Percentiles rank a stretch among this genome's conserved stretches.
These are phyloP conservation scores for Sphaeramia orbicularis DNA, from an alignment of 2,797 vertebrate species.

Conservation along the genomic window DNA sequence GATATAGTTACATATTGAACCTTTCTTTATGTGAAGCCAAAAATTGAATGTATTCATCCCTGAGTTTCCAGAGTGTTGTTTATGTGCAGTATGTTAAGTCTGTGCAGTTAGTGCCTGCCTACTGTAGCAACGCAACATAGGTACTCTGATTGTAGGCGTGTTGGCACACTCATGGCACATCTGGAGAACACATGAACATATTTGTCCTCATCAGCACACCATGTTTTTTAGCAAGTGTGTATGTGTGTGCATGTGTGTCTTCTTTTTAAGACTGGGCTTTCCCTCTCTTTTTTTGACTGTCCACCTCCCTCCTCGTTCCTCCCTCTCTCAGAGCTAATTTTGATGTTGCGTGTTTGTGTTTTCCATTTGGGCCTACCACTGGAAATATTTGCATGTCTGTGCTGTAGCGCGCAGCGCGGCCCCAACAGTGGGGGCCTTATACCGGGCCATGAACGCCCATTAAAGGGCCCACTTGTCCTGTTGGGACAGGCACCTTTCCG, in stretches of 20 bases:
- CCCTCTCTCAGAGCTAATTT: slow-evolving; percentile 82
- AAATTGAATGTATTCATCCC: slow-evolving; percentile 8
- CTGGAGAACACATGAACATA: slow-evolving; percentile 78
- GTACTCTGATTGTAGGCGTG: slow-evolving; percentile 49
- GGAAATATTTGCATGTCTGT: slow-evolving; percentile 90
- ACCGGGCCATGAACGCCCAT: slow-evolving; percentile 78
- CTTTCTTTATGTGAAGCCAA: not conserved
- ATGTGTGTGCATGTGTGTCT: slow-evolving; percentile 53
- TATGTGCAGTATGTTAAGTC: slow-evolving; percentile 28
- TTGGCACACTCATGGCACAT: slow-evolving; percentile 70
- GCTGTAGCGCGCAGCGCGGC: slow-evolving; percentile 77
- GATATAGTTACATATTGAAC: too few species aligned
- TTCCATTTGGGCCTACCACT: slow-evolving; percentile 88
- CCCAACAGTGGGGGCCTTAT: slow-evolving; percentile 87
- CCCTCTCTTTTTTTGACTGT: slow-evolving; percentile 69
- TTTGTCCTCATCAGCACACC: slow-evolving; percentile 74
- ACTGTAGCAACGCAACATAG: slow-evolving; percentile 51
- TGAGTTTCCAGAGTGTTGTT: slow-evolving; percentile 17
- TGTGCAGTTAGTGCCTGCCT: slow-evolving; percentile 30
- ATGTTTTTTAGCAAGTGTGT: slow-evolving; percentile 68
- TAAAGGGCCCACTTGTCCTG: slow-evolving; percentile 85
- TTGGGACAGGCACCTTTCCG: slow-evolving; percentile 83
- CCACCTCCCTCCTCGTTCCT: slow-evolving; percentile 53
- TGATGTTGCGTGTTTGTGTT: slow-evolving; percentile 88
- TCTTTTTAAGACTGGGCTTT: slow-evolving; percentile 75